Evolutionary conservation across 1,140 invertebrate species (phyloP).

Genomic region (Monochamus saltuarius): DNA sequence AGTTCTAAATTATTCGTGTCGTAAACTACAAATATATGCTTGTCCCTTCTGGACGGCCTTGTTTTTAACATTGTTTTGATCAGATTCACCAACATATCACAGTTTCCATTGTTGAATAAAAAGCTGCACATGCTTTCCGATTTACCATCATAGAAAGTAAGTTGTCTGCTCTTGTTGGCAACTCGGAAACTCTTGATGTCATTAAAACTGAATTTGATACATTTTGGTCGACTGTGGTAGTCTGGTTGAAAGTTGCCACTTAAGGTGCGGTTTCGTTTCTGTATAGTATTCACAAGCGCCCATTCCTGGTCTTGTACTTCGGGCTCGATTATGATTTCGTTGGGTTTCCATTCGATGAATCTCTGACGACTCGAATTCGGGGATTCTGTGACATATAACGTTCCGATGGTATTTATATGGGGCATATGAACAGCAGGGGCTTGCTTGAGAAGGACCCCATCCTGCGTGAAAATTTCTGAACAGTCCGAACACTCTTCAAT

Average conservation of each 20-base stretch:
- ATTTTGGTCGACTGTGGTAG: constrained; percentile 47
- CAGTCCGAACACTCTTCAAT: constrained; percentile 38
- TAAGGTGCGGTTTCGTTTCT: constrained; percentile 55
- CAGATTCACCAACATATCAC: constrained; percentile 72
- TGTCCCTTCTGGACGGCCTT: constrained; percentile 68
- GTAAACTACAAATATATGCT: constrained; percentile 68
- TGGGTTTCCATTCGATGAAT: constrained; percentile 78
- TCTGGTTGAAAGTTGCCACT: constrained; percentile 55
- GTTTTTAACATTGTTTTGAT: constrained; percentile 63
- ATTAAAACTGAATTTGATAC: constrained; percentile 64
- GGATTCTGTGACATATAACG: constrained; percentile 59
- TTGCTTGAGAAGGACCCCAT: constrained; percentile 62
- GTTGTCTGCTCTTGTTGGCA: constrained; percentile 65
- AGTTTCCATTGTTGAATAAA: constrained; percentile 84
- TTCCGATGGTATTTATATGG: constrained; percentile 62
- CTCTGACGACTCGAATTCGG: constrained; percentile 52
- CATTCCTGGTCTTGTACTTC: constrained; percentile 79
- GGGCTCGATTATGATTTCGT: constrained; percentile 70
- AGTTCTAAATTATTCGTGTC: constrained; percentile 62
- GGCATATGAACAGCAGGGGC: constrained; percentile 57
- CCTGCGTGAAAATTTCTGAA: constrained; percentile 60
- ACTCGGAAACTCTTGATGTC: constrained; percentile 69
- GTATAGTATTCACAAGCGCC: constrained; percentile 75
- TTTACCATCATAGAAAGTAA: constrained; percentile 72
- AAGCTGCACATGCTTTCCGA: constrained; percentile 74